Conservation (phyloP, 2,797 vertebrate genomes). For the Onychomys arenicola region DNA sequence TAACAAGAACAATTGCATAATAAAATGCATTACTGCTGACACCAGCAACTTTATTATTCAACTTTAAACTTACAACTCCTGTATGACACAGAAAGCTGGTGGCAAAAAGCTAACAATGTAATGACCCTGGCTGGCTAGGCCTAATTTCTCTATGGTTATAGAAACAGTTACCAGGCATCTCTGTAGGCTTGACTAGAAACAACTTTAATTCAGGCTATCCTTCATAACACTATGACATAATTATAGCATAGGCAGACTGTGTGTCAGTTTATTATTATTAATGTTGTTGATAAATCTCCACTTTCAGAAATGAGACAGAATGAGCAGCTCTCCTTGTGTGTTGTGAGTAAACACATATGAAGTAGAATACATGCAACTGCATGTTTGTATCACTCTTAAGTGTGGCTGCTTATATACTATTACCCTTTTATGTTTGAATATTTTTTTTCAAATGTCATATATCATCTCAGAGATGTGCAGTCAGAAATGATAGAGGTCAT, state of each 20-base stretch:
- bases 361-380: background rate
- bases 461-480: conserved; percentile 11
- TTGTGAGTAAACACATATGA: background rate
- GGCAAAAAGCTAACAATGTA: conserved; percentile 59
- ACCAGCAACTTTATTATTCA: conserved; percentile 85
- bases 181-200: conserved; percentile 56
- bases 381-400: conserved; percentile 28
- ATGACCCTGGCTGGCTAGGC: background rate
- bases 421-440: conserved; percentile 10
- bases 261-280: conserved; percentile 69
- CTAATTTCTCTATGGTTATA: conserved; percentile 46
- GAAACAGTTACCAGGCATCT: conserved; percentile 51
- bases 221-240: conserved; percentile 58
- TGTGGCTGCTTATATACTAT: background rate
- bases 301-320: conserved; percentile 33
- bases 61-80: conserved; percentile 80
- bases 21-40: conserved; percentile 88
- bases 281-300: conserved; percentile 53
- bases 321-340: conserved; percentile 64
- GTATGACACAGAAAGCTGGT: conserved; percentile 64
- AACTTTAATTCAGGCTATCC: conserved; percentile 67
- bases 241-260: conserved; percentile 56
- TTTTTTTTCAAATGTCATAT: conserved; percentile 39
- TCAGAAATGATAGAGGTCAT: conserved; percentile 60
- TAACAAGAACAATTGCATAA: conserved; percentile 89